Conservation (phyloP, 1,140 invertebrate genomes). For the Bombus impatiens region DNA sequence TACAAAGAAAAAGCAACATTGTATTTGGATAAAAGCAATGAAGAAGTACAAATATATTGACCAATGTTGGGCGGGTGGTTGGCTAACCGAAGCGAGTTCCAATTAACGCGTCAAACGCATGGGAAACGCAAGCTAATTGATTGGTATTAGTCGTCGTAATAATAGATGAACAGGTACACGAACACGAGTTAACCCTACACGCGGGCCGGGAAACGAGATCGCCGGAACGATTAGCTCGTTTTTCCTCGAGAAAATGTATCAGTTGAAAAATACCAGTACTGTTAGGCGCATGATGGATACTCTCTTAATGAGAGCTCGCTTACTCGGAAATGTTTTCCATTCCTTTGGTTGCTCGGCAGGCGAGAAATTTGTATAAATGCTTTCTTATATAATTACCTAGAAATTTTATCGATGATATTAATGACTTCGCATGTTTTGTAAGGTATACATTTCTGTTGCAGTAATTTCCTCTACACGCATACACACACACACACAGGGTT, state of each 20-base stretch:
- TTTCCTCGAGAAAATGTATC: not conserved
- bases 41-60: not conserved
- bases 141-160: conserved; percentile 23
- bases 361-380: not conserved
- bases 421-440: not conserved
- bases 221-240: not conserved
- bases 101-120: conserved; percentile 17
- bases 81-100: conserved; percentile 14
- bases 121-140: conserved; percentile 25
- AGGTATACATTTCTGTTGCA: not conserved
- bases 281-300: conserved; percentile 21
- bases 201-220: not conserved
- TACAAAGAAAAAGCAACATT: too few species aligned
- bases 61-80: too few species aligned
- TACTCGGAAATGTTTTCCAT: not conserved
- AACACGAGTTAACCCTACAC: not conserved
- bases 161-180: too few species aligned
- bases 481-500: too few species aligned
- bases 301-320: not conserved
- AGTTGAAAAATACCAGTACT: conserved; percentile 11
- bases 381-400: not conserved
- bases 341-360: not conserved
- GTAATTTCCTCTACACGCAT: not conserved
- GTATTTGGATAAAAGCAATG: too few species aligned
- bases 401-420: not conserved